These are phyloP conservation scores for Bubalus kerabau DNA, from an alignment of 2,113 vertebrate genomes.

Conservation along the genomic window DNA sequence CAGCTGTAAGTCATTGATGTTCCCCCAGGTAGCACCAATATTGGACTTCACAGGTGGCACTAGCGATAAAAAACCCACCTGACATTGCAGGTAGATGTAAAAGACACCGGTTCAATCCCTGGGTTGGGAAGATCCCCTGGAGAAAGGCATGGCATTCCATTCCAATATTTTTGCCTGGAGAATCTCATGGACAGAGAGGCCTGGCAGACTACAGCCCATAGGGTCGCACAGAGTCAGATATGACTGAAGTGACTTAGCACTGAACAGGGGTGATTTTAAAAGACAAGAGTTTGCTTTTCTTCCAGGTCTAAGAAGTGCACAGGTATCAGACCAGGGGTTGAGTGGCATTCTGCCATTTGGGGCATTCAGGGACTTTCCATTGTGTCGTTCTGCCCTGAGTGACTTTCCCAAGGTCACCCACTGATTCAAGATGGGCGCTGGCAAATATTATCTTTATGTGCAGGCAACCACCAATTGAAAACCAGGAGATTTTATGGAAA, in stretches of 20 bases:
- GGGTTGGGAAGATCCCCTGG: neutral
- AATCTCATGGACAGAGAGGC: neutral
- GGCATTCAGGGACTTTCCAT: neutral
- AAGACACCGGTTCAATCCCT: neutral
- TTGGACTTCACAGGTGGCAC: neutral
- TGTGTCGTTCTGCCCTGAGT: neutral
- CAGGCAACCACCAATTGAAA: neutral
- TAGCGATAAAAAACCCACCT: neutral
- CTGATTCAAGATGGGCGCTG: fast-evolving
- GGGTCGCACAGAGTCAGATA: neutral
- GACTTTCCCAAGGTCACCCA: neutral
- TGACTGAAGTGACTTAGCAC: neutral
- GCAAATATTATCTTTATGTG: neutral
- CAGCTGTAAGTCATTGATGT: neutral
- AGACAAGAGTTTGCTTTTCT: neutral
- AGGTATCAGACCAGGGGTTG: neutral
- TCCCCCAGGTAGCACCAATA: neutral
- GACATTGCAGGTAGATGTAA: neutral
- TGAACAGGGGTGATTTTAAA: neutral
- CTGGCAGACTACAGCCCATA: neutral
- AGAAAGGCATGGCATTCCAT: neutral
- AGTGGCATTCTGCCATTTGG: neutral
- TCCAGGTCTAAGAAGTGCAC: neutral
- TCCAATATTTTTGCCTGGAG: neutral
- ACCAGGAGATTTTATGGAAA: neutral